Evolutionary conservation across 2,888 invertebrate species (phyloP).

Genomic region (Yponomeuta cagnagella): DNA sequence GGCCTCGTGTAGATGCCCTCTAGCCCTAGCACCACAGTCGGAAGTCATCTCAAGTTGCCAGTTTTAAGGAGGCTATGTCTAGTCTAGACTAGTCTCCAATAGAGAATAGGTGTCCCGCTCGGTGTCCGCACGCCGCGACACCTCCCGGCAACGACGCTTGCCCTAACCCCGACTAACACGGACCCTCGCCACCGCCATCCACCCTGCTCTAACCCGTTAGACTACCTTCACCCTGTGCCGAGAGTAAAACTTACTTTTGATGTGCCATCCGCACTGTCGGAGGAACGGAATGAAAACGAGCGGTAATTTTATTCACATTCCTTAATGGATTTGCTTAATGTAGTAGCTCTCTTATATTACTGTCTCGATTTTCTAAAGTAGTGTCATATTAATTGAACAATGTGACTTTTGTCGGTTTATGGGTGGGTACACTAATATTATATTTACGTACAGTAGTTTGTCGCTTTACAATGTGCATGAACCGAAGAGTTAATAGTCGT

Average conservation of each 20-base stretch:
- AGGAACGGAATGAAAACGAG: slow-evolving; percentile 56
- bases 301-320: slow-evolving; percentile 72
- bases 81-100: not conserved
- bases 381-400: slow-evolving; percentile 47
- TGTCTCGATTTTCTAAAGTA: slow-evolving; percentile 70
- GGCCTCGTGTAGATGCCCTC: too few species aligned
- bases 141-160: slow-evolving; percentile 6
- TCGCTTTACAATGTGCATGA: slow-evolving; percentile 73
- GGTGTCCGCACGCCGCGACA: not conserved
- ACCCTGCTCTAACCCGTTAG: slow-evolving; percentile 29
- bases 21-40: too few species aligned
- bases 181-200: slow-evolving; percentile 24
- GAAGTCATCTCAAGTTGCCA: too few species aligned
- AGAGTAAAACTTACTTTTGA: slow-evolving; percentile 54
- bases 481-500: slow-evolving; percentile 52
- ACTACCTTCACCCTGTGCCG: slow-evolving; percentile 33
- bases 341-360: slow-evolving; percentile 72
- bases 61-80: not conserved
- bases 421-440: slow-evolving; percentile 75
- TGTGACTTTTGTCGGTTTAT: slow-evolving; percentile 63
- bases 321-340: slow-evolving; percentile 72
- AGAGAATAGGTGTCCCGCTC: not conserved
- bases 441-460: slow-evolving; percentile 73
- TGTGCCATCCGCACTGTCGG: slow-evolving; percentile 63
- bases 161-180: slow-evolving; percentile 33